Evolutionary conservation across 2,888 invertebrate genomes (phyloP), one percentile per base, ranked within the genome.

Genomic region (Hypselothyrea guttata): DNA sequence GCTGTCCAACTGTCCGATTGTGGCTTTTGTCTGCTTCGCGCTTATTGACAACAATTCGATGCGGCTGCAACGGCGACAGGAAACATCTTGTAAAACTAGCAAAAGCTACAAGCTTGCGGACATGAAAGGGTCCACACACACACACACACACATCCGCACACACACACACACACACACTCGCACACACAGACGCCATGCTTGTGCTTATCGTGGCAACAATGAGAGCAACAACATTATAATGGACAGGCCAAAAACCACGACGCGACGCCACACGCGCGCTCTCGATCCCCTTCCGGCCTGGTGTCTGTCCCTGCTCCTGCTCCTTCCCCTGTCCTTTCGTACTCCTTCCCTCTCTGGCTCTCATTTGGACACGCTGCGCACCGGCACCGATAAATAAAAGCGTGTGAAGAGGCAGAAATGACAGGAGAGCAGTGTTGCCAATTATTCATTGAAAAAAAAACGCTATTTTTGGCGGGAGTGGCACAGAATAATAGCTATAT

Each of bases 81-180:
- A 89, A 89, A 89, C 89, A 89, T 88, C 87, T 86, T 89, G 89
- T 89, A 88, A 87, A 89, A 89, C 89, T 78, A 86, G 88, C 84
- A 81, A 82, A 79, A 79, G 82, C 69, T 70, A 88, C 88, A 88
- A 22, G 84, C 86, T 86, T 87, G 87, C 84, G 86, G 86, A 86
- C 87, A 86, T 78, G 75, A 83, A 84, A 86, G 75, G 84, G 78
- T 72, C 61, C 53, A 35, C 40, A 41, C n/a, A 33, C n/a, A 33
- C 33, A n/a, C 40, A 22, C 48, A 40, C 48, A 27, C 31, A 41
- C 34, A 51, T 33, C 59, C 53, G 33, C 40, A 41, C n/a, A 33
- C n/a, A 33, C 33, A n/a, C 40, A 22, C 40, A 37, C 48, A 64
- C 67, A 55, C 55, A 64, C 44, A n/a, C n/a, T n/a, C n/a, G n/a